Evolutionary conservation across 64 coral and sea anemone species (phyloP).

Genomic region (Montipora efflorescens): DNA sequence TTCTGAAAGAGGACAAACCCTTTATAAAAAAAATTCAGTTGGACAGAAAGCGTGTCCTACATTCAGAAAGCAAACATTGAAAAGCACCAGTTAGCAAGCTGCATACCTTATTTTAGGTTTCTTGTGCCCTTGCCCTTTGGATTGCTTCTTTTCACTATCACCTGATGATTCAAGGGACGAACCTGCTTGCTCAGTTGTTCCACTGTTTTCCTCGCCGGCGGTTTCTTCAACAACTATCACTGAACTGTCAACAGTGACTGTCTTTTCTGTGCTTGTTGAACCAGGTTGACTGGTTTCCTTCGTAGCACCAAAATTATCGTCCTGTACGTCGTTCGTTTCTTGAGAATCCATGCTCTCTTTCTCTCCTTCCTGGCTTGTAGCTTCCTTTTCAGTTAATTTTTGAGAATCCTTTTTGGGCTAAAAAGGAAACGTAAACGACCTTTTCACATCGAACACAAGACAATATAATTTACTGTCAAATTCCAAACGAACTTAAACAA

Average conservation of each 20-base stretch:
- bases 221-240: background rate
- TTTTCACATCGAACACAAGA: background rate
- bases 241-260: background rate
- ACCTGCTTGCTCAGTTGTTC: background rate
- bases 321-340: background rate
- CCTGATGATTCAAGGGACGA: background rate
- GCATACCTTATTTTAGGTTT: conserved; percentile 22
- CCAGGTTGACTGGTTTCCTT: background rate
- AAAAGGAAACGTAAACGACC: background rate
- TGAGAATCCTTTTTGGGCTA: conserved; percentile 7
- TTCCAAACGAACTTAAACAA: too few relatives aligned
- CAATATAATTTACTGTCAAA: too few relatives aligned
- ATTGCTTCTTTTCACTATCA: background rate
- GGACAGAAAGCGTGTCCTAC: too few relatives aligned
- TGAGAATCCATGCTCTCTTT: background rate
- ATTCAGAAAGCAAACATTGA: too few relatives aligned
- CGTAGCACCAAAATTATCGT: background rate
- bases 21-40: too few relatives aligned
- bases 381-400: background rate
- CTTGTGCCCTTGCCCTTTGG: background rate
- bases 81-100: background rate
- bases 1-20: too few relatives aligned
- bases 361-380: background rate
- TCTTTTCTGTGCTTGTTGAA: background rate
- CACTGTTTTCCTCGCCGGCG: background rate